A percentile compares a stretch with the other conserved stretches of the same genome.
These are phyloP conservation scores for Procavia capensis DNA, from an alignment of 2,113 vertebrate species.

Conservation along the genomic window DNA sequence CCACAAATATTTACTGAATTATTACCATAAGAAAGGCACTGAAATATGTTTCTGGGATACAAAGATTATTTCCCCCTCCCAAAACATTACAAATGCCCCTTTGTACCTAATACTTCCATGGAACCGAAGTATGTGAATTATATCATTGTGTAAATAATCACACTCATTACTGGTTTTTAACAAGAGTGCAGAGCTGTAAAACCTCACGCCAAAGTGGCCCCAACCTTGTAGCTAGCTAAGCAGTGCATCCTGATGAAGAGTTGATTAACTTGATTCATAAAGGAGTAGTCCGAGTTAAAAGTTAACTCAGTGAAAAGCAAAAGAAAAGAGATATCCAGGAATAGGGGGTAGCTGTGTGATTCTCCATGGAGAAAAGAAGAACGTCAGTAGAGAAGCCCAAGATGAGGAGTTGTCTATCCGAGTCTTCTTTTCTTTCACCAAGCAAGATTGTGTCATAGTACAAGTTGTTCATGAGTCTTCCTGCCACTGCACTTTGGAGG, in stretches of 20 bases:
- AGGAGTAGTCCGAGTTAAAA: not conserved
- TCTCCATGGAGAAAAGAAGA: not conserved
- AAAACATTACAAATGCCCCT: not conserved
- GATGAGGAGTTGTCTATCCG: too few relatives aligned
- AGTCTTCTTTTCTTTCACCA: too few relatives aligned
- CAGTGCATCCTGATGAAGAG: not conserved
- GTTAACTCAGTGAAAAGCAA: not conserved
- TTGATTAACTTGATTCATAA: not conserved
- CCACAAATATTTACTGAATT: not conserved
- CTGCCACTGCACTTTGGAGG: too few relatives aligned
- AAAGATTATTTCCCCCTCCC: not conserved
- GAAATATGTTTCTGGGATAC: not conserved
- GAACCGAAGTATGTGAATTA: not conserved
- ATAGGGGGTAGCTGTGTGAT: rapidly evolving
- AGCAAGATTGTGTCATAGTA: too few relatives aligned
- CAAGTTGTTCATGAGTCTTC: too few relatives aligned
- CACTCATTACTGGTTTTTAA: not conserved
- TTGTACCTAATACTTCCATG: not conserved
- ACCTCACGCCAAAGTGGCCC: not conserved
- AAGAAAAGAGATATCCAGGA: not conserved
- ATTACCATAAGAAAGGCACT: not conserved
- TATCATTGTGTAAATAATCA: not conserved
- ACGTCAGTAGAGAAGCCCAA: not conserved
- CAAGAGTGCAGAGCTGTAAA: not conserved
- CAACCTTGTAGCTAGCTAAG: not conserved